Evolutionary conservation across 2,888 invertebrate species (phyloP).

Genomic region (Esperia sulphurella): DNA sequence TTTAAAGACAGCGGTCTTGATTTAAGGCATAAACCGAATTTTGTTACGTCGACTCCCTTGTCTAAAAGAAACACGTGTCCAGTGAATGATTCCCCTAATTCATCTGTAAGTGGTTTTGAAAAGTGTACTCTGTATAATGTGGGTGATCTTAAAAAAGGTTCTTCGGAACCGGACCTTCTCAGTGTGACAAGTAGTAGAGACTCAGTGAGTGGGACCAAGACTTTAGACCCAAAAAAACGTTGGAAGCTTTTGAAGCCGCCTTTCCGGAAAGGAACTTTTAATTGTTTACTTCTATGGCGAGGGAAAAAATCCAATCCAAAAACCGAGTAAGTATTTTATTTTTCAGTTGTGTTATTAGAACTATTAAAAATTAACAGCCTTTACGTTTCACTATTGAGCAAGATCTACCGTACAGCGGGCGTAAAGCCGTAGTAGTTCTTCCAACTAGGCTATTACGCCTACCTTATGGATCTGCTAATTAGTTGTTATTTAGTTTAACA

Average conservation of each 20-base stretch:
- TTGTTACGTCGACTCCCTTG: conserved; percentile 62
- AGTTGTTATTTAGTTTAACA: no score
- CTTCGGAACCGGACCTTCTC: conserved; percentile 62
- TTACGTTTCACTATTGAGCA: no score
- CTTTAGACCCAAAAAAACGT: conserved; percentile 52
- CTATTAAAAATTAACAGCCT: no score
- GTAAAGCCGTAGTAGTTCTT: no score
- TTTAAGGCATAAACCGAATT: conserved; percentile 40
- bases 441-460: no score
- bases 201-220: conserved; percentile 43
- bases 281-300: conserved; percentile 67
- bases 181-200: conserved; percentile 42
- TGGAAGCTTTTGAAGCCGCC: conserved; percentile 61
- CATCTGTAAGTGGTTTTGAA: conserved; percentile 53
- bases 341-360: no score
- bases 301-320: conserved; percentile 53
- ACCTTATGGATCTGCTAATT: no score
- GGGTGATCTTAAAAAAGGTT: conserved; percentile 55
- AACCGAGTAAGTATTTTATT: conserved; percentile 42
- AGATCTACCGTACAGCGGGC: no score
- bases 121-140: conserved; percentile 50
- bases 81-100: conserved; percentile 37
- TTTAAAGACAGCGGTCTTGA: conserved; percentile 57
- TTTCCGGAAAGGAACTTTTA: conserved; percentile 63
- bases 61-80: conserved; percentile 57